These are phyloP conservation scores for Ammodytes dubius DNA, from an alignment of 2,113 vertebrate species.

Conservation along the genomic window DNA sequence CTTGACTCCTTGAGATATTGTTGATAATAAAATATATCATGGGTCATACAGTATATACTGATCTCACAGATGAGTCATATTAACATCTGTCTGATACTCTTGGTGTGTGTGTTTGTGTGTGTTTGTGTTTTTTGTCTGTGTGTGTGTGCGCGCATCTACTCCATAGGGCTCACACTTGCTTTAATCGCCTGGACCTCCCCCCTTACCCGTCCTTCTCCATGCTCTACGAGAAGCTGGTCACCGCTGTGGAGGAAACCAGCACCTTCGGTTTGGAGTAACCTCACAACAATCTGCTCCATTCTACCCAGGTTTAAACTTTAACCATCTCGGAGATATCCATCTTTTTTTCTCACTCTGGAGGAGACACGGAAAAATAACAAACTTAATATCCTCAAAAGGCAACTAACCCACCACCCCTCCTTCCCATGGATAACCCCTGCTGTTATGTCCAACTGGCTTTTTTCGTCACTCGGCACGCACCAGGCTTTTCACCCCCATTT, in stretches of 20 bases:
- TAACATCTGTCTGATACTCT: background rate
- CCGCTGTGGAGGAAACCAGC: slow-evolving; percentile 98
- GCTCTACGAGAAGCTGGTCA: slow-evolving; percentile 98
- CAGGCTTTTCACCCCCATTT: slow-evolving; percentile 14
- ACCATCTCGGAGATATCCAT: slow-evolving; percentile 21
- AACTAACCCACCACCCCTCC: slow-evolving; percentile 35
- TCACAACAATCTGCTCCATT: background rate
- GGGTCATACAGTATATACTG: no score
- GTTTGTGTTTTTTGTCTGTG: background rate
- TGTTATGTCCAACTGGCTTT: slow-evolving; percentile 40
- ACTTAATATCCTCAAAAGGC: slow-evolving; percentile 65
- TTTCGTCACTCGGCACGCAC: slow-evolving; percentile 37
- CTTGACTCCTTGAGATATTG: no score
- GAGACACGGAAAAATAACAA: slow-evolving; percentile 31
- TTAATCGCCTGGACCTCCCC: slow-evolving; percentile 97
- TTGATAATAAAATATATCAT: no score
- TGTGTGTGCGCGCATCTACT: slow-evolving; percentile 14
- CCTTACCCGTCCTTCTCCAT: slow-evolving; percentile 98
- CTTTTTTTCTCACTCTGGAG: slow-evolving; percentile 17
- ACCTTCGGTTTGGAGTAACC: slow-evolving; percentile 96
- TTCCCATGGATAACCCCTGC: slow-evolving; percentile 29
- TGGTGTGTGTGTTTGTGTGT: background rate
- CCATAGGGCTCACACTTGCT: slow-evolving; percentile 96
- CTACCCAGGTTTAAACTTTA: slow-evolving; percentile 8
- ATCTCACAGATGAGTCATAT: background rate